Base-by-base conservation (phyloP, 2,797 vertebrate species). In the Chrysocyon brachyurus region DNA sequence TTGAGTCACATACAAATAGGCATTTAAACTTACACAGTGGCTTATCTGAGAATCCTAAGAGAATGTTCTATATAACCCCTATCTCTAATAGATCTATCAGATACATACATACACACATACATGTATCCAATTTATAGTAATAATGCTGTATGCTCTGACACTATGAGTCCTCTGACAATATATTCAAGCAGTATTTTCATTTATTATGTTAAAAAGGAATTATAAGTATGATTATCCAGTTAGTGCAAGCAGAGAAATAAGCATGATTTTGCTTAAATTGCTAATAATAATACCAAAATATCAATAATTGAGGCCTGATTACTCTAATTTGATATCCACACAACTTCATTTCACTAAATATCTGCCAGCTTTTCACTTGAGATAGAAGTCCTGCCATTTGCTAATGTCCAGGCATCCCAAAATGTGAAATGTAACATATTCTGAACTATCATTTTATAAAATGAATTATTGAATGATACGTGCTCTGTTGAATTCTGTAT, bases 231-330 rank as follows among this genome's bases (percentile, higher is more conserved):
- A 82, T 64, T 81, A 95, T 95, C 24, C 87, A 77, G 28, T 91
- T 92, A 88, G 33, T 73, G 4, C 21, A 90, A 82, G 83, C 40
- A 96, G 87, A 95, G 93, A 92, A 90, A 57, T 59, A 97, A 95
- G 70, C 78, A 87, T 96, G 12, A 6, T 85, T 93, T 97, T 95
- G 83, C 88, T 93, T 92, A 85, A 96, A 16, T 16, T 46, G 19
- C 52, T 93, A 70, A 96, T 46, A 83, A 94, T 94, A 84, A 81
- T 90, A 82, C 79, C 46, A 66, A 6, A 97, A 97, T 85, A 92
- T 96, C 56, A 88, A 54, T 77, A 93, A 64, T 56, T 52, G 52
- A 33, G 59, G 66, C 28, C 72, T 49, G 52, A 85, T 96, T 94
- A 17, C 33, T 94, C 46, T 94, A 94, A 97, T 87, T 93, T 90